Evolutionary conservation across 2,888 invertebrate species (phyloP).

Genomic region (Drosophila buzzatii): DNA sequence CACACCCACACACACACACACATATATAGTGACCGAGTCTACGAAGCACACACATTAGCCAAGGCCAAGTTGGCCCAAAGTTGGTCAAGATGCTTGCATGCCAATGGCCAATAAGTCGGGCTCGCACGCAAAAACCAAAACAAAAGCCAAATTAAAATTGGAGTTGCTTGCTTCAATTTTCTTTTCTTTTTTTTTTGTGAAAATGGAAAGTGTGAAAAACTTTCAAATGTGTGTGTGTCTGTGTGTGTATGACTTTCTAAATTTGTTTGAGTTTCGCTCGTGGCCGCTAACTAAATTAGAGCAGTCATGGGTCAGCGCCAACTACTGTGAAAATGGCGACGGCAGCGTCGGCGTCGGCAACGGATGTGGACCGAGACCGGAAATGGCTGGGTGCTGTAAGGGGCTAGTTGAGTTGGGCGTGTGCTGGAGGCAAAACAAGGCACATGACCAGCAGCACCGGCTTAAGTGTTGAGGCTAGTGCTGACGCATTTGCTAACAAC

Average conservation of each 20-base stretch:
- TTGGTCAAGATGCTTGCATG: slow-evolving; percentile 78
- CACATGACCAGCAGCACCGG: slow-evolving; percentile 38
- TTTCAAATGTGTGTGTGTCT: slow-evolving; percentile 11
- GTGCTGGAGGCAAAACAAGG: slow-evolving; percentile 30
- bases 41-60: slow-evolving; percentile 28
- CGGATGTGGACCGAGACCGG: slow-evolving; percentile 62
- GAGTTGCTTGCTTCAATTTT: slow-evolving; percentile 38
- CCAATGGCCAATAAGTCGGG: slow-evolving; percentile 75
- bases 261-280: slow-evolving; percentile 45
- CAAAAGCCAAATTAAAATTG: slow-evolving; percentile 51
- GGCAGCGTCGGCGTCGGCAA: slow-evolving; percentile 29
- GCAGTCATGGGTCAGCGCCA: slow-evolving; percentile 62
- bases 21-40: neutral
- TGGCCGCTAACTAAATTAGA: slow-evolving; percentile 68
- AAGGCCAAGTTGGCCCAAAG: slow-evolving; percentile 60
- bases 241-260: slow-evolving; percentile 44
- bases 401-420: slow-evolving; percentile 21
- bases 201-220: slow-evolving; percentile 65
- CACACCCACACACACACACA: neutral
- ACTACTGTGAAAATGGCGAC: slow-evolving; percentile 14
- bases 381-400: slow-evolving; percentile 50
- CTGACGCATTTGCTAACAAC: slow-evolving; percentile 64
- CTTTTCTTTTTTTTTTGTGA: slow-evolving; percentile 27
- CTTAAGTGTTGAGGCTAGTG: slow-evolving; percentile 71
- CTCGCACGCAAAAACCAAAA: slow-evolving; percentile 66